Evolutionary conservation across 2,797 vertebrate species (phyloP).

Genomic region (Lithobates pipiens): DNA sequence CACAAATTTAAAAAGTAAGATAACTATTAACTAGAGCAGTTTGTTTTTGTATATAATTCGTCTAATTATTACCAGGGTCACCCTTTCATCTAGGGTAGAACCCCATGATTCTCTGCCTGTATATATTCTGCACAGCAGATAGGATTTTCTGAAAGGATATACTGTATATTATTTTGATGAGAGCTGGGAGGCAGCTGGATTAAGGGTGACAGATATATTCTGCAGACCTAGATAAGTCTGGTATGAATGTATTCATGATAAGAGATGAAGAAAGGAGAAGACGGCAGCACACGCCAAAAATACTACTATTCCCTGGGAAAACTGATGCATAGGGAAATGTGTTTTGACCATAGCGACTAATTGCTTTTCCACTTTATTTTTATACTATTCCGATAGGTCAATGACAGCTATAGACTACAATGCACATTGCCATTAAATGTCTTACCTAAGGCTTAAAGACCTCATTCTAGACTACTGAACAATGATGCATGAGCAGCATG

Average conservation of each 20-base stretch:
- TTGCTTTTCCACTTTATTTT: not conserved
- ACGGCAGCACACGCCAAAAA: not conserved
- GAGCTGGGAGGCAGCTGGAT: not conserved
- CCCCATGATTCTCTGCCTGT: not conserved
- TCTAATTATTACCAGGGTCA: no score
- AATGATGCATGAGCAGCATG: not conserved
- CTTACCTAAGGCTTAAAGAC: not conserved
- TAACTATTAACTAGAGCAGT: no score
- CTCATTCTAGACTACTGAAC: not conserved
- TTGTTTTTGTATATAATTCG: no score
- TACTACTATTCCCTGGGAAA: not conserved
- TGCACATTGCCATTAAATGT: not conserved
- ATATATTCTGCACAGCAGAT: not conserved
- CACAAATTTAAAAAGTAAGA: no score
- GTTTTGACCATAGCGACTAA: not conserved
- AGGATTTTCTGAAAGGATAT: not conserved
- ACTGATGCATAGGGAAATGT: not conserved
- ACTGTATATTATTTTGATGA: not conserved
- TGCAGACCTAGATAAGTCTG: not conserved
- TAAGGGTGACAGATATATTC: constrained; percentile 6
- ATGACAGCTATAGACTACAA: not conserved
- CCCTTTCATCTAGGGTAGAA: not conserved
- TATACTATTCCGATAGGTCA: not conserved
- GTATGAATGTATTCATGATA: not conserved
- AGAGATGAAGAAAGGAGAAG: not conserved